Percentiles rank a stretch among this genome's conserved stretches.
Evolutionary conservation across 2,888 invertebrate genomes (phyloP).

Genomic region (Hypena proboscidalis): DNA sequence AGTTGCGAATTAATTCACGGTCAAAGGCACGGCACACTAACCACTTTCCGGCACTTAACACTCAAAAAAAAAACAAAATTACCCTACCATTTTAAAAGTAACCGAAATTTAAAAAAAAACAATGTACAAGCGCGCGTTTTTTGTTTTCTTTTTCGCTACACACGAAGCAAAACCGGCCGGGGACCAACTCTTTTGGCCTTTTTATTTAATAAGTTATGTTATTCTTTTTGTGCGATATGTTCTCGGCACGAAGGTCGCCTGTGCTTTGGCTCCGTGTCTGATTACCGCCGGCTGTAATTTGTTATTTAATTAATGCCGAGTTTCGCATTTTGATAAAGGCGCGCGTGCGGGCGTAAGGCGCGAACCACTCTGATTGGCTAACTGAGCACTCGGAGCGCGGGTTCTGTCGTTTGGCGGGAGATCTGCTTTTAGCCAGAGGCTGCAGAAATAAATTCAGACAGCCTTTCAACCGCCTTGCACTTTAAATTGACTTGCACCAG

Average conservation of each 20-base stretch:
- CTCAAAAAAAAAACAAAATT: slow-evolving; percentile 4
- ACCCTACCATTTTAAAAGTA: slow-evolving; percentile 28
- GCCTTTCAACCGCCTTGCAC: slow-evolving; percentile 43
- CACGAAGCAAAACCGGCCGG: slow-evolving; percentile 66
- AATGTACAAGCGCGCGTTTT: slow-evolving; percentile 40
- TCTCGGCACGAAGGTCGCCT: slow-evolving; percentile 59
- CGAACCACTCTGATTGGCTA: slow-evolving; percentile 76
- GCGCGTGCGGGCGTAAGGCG: slow-evolving; percentile 71
- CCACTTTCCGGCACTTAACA: slow-evolving; percentile 15
- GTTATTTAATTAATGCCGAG: slow-evolving; percentile 59
- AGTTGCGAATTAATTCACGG: slow-evolving; percentile 32
- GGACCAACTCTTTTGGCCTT: slow-evolving; percentile 59
- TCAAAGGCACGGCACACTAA: slow-evolving; percentile 4
- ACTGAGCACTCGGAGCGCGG: slow-evolving; percentile 49
- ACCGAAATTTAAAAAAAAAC: slow-evolving; percentile 42
- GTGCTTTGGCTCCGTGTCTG: slow-evolving; percentile 54
- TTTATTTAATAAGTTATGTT: slow-evolving; percentile 61
- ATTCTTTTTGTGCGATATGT: slow-evolving; percentile 56
- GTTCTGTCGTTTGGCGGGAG: slow-evolving; percentile 65
- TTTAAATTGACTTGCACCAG: slow-evolving; percentile 17
- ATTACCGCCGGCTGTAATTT: slow-evolving; percentile 62
- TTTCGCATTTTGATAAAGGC: slow-evolving; percentile 74
- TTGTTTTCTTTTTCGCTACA: slow-evolving; percentile 53
- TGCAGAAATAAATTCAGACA: slow-evolving; percentile 39
- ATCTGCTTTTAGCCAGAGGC: slow-evolving; percentile 54